Conservation (phyloP, 2,113 vertebrate species). For the Gobius niger region DNA sequence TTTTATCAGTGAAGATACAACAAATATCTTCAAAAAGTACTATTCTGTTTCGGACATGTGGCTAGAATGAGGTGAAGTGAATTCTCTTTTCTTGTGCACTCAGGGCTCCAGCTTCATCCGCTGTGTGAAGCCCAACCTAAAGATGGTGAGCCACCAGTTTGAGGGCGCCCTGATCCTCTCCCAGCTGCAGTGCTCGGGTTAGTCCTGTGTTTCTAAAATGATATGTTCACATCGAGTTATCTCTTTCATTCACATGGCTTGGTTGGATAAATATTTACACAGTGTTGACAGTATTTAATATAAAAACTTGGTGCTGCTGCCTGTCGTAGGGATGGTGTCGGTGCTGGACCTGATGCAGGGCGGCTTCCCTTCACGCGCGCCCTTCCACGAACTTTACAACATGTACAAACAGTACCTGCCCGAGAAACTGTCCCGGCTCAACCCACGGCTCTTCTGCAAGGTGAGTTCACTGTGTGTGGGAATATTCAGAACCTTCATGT, state of each 20-base stretch:
- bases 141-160: slow-evolving; percentile 97
- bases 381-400: slow-evolving; percentile 97
- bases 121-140: slow-evolving; percentile 97
- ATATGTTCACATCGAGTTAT: too few relatives aligned
- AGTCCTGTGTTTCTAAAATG: not conserved
- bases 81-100: not conserved
- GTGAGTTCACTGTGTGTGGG: slow-evolving; percentile 59
- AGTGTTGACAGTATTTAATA: not conserved
- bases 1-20: too few relatives aligned
- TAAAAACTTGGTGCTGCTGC: not conserved
- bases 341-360: slow-evolving; percentile 99
- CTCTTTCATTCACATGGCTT: too few relatives aligned
- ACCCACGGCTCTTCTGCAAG: slow-evolving; percentile 98
- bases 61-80: not conserved
- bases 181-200: slow-evolving; percentile 98
- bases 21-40: too few relatives aligned
- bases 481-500: not conserved
- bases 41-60: too few relatives aligned
- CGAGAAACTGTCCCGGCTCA: slow-evolving; percentile 88
- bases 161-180: slow-evolving; percentile 97
- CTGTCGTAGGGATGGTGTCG: slow-evolving; percentile 91
- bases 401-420: slow-evolving; percentile 99
- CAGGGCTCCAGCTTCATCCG: slow-evolving; percentile 98
- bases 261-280: too few relatives aligned
- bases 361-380: slow-evolving; percentile 94